Conservation (phyloP, 1,140 invertebrate genomes). For the Drosophila guanche region DNA sequence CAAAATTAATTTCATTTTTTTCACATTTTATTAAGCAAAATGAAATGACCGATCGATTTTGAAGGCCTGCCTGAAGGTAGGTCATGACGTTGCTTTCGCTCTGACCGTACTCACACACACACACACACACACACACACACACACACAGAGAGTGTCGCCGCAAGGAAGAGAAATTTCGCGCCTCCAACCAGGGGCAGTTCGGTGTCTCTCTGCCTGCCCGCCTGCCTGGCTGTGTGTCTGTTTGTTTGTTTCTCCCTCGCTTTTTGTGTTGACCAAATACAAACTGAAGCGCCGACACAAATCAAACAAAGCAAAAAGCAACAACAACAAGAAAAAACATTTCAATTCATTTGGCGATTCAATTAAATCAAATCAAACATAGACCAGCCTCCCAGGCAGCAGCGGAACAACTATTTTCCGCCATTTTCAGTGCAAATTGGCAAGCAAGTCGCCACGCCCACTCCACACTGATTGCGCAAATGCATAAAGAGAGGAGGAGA, state of each 20-base stretch:
- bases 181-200: too few relatives aligned
- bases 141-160: not conserved
- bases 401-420: constrained; percentile 21
- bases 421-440: constrained; percentile 38
- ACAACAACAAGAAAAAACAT: too few relatives aligned
- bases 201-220: too few relatives aligned
- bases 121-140: too few relatives aligned
- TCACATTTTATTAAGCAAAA: too few relatives aligned
- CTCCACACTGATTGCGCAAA: not conserved
- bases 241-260: not conserved
- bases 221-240: not conserved
- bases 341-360: constrained; percentile 1
- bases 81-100: constrained; percentile 34
- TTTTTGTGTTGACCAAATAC: constrained; percentile 48
- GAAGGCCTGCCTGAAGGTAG: constrained; percentile 37
- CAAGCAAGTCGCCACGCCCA: constrained; percentile 1
- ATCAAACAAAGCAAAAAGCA: constrained; percentile 13
- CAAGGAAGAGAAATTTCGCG: constrained; percentile 57
- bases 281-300: constrained; percentile 31
- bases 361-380: constrained; percentile 39
- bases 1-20: too few relatives aligned
- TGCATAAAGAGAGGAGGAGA: too few relatives aligned
- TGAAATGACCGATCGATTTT: too few relatives aligned
- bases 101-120: not conserved
- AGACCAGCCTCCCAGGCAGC: constrained; percentile 6